Conservation (phyloP, 2,113 vertebrate species). For the Gila orcuttii region DNA sequence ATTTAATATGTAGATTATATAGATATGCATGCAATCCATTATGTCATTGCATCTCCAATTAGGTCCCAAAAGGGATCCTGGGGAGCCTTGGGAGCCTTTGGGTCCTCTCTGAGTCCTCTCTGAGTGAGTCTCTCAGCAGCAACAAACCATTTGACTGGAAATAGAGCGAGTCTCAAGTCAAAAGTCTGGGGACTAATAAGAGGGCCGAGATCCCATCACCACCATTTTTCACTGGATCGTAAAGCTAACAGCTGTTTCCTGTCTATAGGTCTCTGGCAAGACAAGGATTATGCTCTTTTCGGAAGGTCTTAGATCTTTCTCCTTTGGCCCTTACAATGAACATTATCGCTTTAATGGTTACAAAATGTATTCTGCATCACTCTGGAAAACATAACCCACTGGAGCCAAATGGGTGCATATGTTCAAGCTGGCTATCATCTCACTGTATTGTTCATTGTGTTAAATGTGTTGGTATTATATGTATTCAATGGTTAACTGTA, state of each 20-base stretch:
- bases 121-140: constrained; percentile 20
- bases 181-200: constrained; percentile 54
- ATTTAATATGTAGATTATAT: background rate
- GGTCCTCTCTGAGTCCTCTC: constrained; percentile 53
- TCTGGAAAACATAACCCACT: background rate
- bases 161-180: constrained; percentile 55
- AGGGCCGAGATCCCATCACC: constrained; percentile 29
- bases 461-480: background rate
- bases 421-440: background rate
- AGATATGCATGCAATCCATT: background rate
- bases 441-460: background rate
- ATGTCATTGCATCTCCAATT: background rate
- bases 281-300: constrained; percentile 24
- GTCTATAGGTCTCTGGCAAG: constrained; percentile 33
- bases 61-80: constrained; percentile 20
- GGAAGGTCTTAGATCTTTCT: constrained; percentile 6
- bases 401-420: background rate
- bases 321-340: background rate
- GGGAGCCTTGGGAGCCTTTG: constrained; percentile 65
- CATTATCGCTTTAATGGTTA: background rate
- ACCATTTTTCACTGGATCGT: constrained; percentile 52
- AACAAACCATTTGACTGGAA: constrained; percentile 46
- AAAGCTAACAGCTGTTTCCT: constrained; percentile 62
- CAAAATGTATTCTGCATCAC: background rate
- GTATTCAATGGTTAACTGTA: background rate